Conservation (phyloP, 2,797 vertebrate species). For the Helicolenus hilgendorfi region DNA sequence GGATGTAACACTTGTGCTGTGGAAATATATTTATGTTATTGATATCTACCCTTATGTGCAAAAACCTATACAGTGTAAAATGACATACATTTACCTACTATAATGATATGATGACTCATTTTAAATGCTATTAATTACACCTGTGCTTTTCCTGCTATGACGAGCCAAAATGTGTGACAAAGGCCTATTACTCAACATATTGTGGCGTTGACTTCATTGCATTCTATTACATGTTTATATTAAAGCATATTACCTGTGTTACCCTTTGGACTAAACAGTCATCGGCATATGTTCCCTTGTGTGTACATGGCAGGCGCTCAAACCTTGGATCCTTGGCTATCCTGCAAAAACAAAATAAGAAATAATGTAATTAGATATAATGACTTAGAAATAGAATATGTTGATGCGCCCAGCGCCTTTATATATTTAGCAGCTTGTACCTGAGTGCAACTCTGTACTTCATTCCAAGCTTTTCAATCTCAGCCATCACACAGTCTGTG, state of each 20-base stretch:
- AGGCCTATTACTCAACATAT: neutral
- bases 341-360: constrained; percentile 78
- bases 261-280: constrained; percentile 98
- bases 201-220: neutral
- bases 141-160: neutral
- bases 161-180: neutral
- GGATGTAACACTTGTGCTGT: constrained; percentile 99
- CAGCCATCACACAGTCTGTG: constrained; percentile 99
- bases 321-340: constrained; percentile 98
- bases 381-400: neutral
- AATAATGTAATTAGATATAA: neutral
- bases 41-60: neutral
- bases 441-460: constrained; percentile 98
- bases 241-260: constrained; percentile 92
- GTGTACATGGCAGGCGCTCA: constrained; percentile 96
- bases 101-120: neutral
- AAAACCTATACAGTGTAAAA: neutral
- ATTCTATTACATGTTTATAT: neutral
- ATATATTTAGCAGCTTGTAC: constrained; percentile 65
- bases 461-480: constrained; percentile 98
- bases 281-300: constrained; percentile 98
- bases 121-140: neutral
- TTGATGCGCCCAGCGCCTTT: neutral
- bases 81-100: neutral
- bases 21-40: constrained; percentile 30